Evolutionary conservation across 2,888 invertebrate genomes (phyloP), one percentile per base, ranked within the genome.

Genomic region (Polydesmus complanatus): DNA sequence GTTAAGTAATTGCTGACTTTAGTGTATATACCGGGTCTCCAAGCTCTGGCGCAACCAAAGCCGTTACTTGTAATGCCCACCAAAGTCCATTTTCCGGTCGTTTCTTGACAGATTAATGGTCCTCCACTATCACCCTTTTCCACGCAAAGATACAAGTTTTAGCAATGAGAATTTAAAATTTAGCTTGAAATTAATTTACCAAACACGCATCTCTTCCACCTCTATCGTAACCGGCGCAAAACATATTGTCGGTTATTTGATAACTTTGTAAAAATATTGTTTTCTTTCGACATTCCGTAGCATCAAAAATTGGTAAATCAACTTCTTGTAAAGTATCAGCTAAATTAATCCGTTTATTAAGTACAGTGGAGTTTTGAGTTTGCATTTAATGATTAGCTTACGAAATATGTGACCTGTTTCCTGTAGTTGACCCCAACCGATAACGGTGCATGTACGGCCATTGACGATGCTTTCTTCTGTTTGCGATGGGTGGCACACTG

Each of bases 301-400:
- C 86, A 60, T 86, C 85, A 66, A 87, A 86, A 61, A 87, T 79
- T 5, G 88, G 88, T 67, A 88, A 75, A 71, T 86, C 83, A 49
- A 87, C 87, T 73, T 87, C 87, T 78, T 88, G 88, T 1, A 88
- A 74, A 0, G 86, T 87, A 71, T 88, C 88, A 68, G 88, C 87
- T 88, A 73, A 53, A 72, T 70, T 58, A 21, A 23, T 54, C 3
- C 58, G 18, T 27, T 48, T 47, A n/a, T 56, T 14, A 2, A 27
- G 22, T 19, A 47, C n/a, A 19, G 47, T 21, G 23, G 21, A 55
- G 22, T 18, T 26, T 11, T 55, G 25, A 25, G 8, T 26, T 8
- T 55, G 5, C 25, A 60, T 18, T 61, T 19, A 19, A 50, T 27
- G 27, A 60, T 18, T 3, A 21, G 67, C 86, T 84, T 76, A 88